Percentiles rank a stretch among this genome's conserved stretches.
Conservation (phyloP, 2,888 invertebrate species). For the Phragmatobia fuliginosa region DNA sequence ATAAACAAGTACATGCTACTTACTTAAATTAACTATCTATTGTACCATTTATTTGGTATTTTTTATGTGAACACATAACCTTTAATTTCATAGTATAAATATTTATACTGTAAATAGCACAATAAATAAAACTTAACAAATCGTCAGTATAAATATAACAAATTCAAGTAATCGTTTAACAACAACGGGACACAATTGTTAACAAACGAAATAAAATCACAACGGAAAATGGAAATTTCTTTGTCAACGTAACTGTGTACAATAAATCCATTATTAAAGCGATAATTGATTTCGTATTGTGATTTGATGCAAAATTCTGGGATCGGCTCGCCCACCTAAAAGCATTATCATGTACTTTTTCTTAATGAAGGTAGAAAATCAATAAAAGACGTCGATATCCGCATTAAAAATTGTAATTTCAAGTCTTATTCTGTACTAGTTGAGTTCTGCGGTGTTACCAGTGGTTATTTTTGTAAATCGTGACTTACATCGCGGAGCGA, state of each 20-base stretch:
- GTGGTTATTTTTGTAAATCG: no score
- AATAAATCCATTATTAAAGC: slow-evolving; percentile 43
- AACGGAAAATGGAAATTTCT: slow-evolving; percentile 32
- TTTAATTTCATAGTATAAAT: no score
- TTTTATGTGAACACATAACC: no score
- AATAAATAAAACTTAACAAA: not conserved
- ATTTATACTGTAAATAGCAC: no score
- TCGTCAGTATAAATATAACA: not conserved
- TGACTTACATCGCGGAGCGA: no score
- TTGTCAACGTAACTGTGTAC: slow-evolving; percentile 29
- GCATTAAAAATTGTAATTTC: slow-evolving; percentile 33
- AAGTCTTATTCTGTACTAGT: not conserved
- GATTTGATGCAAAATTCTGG: slow-evolving; percentile 47
- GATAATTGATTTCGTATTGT: slow-evolving; percentile 47
- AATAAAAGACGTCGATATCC: slow-evolving; percentile 33
- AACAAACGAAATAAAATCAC: slow-evolving; percentile 33
- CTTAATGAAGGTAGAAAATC: slow-evolving; percentile 40
- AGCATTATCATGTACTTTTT: slow-evolving; percentile 47
- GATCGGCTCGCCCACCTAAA: slow-evolving; percentile 32
- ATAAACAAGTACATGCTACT: not conserved
- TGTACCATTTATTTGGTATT: no score
- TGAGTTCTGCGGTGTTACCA: no score
- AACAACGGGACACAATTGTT: slow-evolving; percentile 23
- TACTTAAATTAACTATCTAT: not conserved
- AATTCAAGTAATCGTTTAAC: slow-evolving; percentile 14